Percentiles rank a stretch among this genome's conserved stretches.
Conservation (phyloP, 1,140 invertebrate genomes). For the Diplogasteroides magnus region DNA sequence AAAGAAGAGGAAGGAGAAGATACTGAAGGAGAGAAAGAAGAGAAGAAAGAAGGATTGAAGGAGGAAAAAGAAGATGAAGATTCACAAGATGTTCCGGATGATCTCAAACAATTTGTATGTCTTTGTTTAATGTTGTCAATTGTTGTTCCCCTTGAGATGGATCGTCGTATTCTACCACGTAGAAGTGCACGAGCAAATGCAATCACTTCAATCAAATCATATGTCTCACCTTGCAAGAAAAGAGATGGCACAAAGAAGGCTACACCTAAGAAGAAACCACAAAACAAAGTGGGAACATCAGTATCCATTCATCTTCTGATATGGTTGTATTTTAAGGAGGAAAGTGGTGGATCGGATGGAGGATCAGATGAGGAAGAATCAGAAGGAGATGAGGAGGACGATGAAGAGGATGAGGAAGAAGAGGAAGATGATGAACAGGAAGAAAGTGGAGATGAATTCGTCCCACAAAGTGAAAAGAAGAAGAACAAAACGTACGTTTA, state of each 20-base stretch:
- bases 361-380: constrained; percentile 28
- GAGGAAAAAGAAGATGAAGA: constrained; percentile 15
- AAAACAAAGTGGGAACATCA: constrained; percentile 8
- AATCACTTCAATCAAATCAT: constrained; percentile 10
- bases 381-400: constrained; percentile 42
- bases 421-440: constrained; percentile 24
- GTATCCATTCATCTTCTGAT: background rate
- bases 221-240: constrained; percentile 16
- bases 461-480: constrained; percentile 23
- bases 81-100: constrained; percentile 2
- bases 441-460: constrained; percentile 23
- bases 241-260: constrained; percentile 13
- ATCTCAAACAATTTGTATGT: constrained; percentile 7
- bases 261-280: constrained; percentile 5
- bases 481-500: constrained; percentile 3
- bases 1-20: constrained; percentile 25
- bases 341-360: constrained; percentile 25
- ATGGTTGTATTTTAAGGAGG: constrained; percentile 8
- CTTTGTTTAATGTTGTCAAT: constrained; percentile 6
- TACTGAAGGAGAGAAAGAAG: constrained; percentile 29
- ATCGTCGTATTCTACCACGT: constrained; percentile 20
- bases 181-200: constrained; percentile 26
- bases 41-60: constrained; percentile 13
- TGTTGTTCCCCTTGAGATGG: too few relatives aligned
- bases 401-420: constrained; percentile 37